Evolutionary conservation across 1,140 invertebrate species (phyloP).

Genomic region (Periplaneta americana): DNA sequence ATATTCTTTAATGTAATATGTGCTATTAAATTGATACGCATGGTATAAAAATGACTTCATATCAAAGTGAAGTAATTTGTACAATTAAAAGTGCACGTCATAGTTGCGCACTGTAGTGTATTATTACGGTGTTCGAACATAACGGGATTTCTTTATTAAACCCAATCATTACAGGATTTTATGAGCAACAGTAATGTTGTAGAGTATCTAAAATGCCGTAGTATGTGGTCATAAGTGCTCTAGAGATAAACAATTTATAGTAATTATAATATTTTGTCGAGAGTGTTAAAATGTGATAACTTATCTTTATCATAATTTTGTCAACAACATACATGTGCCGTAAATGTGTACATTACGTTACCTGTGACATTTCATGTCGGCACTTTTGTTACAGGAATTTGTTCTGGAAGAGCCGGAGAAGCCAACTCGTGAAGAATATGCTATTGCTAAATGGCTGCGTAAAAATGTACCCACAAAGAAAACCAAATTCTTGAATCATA

Average conservation of each 20-base stretch:
- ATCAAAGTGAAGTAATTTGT: not conserved
- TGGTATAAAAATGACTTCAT: not conserved
- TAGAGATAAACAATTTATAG: too few relatives aligned
- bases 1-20: not conserved
- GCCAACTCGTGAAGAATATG: constrained; percentile 87
- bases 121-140: not conserved
- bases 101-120: too few relatives aligned
- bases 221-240: too few relatives aligned
- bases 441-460: constrained; percentile 88
- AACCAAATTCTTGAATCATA: constrained; percentile 91
- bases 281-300: too few relatives aligned
- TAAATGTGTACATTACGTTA: not conserved
- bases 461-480: constrained; percentile 90
- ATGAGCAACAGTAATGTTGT: too few relatives aligned
- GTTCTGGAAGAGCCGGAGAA: constrained; percentile 52
- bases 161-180: too few relatives aligned
- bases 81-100: not conserved
- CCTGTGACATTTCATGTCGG: constrained; percentile 18
- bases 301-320: too few relatives aligned
- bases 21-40: not conserved
- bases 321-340: too few relatives aligned
- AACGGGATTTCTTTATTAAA: not conserved
- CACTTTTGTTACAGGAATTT: constrained; percentile 50
- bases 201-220: too few relatives aligned
- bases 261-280: too few relatives aligned